These are phyloP conservation scores for Enteromius trimaculatus DNA, from an alignment of 2,797 vertebrate species.

Conservation along the genomic window DNA sequence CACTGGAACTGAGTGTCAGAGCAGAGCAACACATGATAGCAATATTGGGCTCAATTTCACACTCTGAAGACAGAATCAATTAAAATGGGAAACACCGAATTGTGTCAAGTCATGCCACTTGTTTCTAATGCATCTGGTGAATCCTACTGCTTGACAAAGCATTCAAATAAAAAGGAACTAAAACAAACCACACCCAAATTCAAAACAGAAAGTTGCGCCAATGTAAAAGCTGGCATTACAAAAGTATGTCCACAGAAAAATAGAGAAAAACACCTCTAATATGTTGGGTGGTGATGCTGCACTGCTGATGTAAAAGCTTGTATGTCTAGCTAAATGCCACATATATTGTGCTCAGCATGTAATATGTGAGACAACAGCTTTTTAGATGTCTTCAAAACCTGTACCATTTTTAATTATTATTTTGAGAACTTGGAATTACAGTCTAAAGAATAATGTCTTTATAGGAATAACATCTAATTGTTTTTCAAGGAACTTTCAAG, in stretches of 20 bases:
- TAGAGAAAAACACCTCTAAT: background rate
- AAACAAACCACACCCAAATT: slow-evolving; percentile 15
- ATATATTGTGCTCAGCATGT: background rate
- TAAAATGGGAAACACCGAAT: background rate
- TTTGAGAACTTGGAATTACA: background rate
- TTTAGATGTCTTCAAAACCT: background rate
- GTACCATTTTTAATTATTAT: background rate
- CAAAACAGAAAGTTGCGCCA: background rate
- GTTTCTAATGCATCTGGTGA: background rate
- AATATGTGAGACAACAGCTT: background rate
- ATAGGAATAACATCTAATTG: background rate
- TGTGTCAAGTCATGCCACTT: background rate
- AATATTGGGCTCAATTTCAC: background rate
- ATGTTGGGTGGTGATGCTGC: background rate
- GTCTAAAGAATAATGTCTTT: background rate
- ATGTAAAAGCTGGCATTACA: slow-evolving; percentile 4
- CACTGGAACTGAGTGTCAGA: background rate
- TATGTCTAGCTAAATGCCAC: background rate
- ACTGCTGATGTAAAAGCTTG: background rate
- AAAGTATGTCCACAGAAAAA: background rate
- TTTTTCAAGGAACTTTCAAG: background rate
- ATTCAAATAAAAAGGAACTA: background rate
- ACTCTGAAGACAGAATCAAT: background rate
- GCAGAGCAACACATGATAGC: background rate
- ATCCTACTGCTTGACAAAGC: background rate